Base-by-base conservation (phyloP, 1,140 invertebrate species). In the Hormaphis cornu region DNA sequence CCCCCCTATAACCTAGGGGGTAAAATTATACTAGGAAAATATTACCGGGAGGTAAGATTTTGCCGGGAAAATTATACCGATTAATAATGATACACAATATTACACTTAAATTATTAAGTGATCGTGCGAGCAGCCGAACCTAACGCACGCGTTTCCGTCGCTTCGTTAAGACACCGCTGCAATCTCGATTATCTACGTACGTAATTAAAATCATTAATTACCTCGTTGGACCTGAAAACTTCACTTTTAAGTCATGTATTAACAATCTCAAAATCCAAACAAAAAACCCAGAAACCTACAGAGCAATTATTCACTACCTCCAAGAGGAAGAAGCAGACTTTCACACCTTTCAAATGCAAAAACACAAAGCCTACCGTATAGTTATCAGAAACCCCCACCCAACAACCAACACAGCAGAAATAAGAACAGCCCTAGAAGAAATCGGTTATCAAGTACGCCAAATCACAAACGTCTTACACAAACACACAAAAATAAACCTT, bases 331-430 rank as follows among this genome's bases (percentile, higher is more conserved):
- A 46, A 5, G 42, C 42, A 10, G 12, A 46, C 12, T 58, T 33
- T 18, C 77, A 78, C 42, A 77, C 74, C 0, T 76, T 76, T 70
- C 73, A 75, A 69, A 71, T 75, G 3, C 76, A 76, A 72, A 69
- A 74, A 66, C 72, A 77, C 69, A 75, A 73, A 74, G 61, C 73
- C 9, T 76, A 73, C 46, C 71, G 73, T 73, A 74, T 77, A 3
- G 71, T 78, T 1, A 70, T 79, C 7, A 72, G 74, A 44, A 74
- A 74, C 6, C 26, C 77, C 7, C 75, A 76, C 58, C 69, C 72
- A 26, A 72, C 76, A 9, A 75, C 75, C 42, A 61, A 59, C 26
- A 52, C 69, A 69, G 26, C 69, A 40, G 37, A 40, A 14, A 75
- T 75, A 5, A 74, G 73, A 73, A 46, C 71, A 48, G 73, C 74